These are phyloP conservation scores for Cliona cf. orientalis DNA, from an alignment of 37 sponge, comb jelly and placozoan species.

Conservation along the genomic window DNA sequence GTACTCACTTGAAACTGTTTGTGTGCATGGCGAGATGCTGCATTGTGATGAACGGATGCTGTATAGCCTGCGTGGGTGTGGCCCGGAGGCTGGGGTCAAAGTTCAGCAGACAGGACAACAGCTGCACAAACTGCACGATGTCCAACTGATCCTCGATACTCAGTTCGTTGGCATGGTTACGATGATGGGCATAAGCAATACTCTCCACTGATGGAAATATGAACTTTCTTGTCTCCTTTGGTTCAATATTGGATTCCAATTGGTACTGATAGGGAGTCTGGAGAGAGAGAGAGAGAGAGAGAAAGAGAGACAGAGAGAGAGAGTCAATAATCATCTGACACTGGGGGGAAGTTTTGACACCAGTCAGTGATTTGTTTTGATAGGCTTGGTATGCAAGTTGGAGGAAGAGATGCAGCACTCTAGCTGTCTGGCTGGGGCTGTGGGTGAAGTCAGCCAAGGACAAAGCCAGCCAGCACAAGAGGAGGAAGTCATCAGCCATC, in stretches of 20 bases:
- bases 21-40: slow-evolving; percentile 79
- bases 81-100: slow-evolving; percentile 69
- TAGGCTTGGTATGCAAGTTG: not conserved
- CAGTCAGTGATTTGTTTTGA: too few relatives aligned
- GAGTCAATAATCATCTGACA: too few relatives aligned
- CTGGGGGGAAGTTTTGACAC: not conserved
- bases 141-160: slow-evolving; percentile 9
- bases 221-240: slow-evolving; percentile 86
- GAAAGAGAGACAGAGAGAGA: too few relatives aligned
- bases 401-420: not conserved
- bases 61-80: slow-evolving; percentile 59
- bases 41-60: slow-evolving; percentile 88
- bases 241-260: slow-evolving; percentile 49
- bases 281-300: not conserved
- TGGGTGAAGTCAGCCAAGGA: too few relatives aligned
- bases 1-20: slow-evolving; percentile 16
- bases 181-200: slow-evolving; percentile 8
- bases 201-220: slow-evolving; percentile 60
- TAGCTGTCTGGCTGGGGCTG: too few relatives aligned
- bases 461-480: too few relatives aligned
- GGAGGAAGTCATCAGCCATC: too few relatives aligned
- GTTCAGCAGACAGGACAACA: slow-evolving; percentile 57
- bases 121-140: slow-evolving; percentile 66
- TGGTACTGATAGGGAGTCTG: slow-evolving; percentile 13
- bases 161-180: not conserved